Base-by-base conservation (phyloP, 2,797 vertebrate genomes). In the Momotus momota region DNA sequence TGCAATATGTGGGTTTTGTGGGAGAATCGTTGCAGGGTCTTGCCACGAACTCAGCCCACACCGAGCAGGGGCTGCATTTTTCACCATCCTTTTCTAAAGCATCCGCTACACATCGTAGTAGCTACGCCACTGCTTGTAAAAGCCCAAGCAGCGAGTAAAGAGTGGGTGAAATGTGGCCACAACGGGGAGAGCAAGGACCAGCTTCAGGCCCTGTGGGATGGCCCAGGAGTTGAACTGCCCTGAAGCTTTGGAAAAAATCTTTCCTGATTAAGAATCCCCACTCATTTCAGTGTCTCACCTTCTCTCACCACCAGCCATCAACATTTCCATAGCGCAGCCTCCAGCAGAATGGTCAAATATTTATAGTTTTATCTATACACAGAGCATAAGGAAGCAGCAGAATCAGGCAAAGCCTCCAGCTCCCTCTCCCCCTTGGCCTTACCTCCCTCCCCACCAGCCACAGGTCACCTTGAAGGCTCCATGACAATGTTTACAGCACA, bases 121-220 rank as follows among this genome's bases (percentile, higher is more conserved):
- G 33, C 31, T 23, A 4, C 45, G 9, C 26, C 40, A 27, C 45
- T 46, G 40, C 51, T n/a, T 7, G 26, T 31, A 62, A 61, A 82
- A 80, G 51, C 58, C 26, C 31, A 26, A 26, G 65, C 38, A 40
- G 35, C 7, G 61, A 62, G 70, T 31, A n/a, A 38, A 62, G 17
- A 18, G 22, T 18, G 35, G 13, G 14, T 1, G 14, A 75, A 11
- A 12, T 0, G 0, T 0, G 7, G 33, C 64, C 25, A 3, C 41
- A 49, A 51, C 43, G 33, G 22, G 10, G 35, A 60, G 5, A 2
- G 0, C 31, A 38, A n/a, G 18, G 17, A 43, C 17, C 40, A 69
- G 14, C 8, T 4, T 35, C 8, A 3, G 3, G 21, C 12, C n/a
- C 77, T 10, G 26, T 0, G 5, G 29, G 31, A n/a, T 29, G 38